phyloP scores from a whole-genome alignment of 1,140 invertebrate species.

The Pseudomyrmex flavicornis region DNA sequence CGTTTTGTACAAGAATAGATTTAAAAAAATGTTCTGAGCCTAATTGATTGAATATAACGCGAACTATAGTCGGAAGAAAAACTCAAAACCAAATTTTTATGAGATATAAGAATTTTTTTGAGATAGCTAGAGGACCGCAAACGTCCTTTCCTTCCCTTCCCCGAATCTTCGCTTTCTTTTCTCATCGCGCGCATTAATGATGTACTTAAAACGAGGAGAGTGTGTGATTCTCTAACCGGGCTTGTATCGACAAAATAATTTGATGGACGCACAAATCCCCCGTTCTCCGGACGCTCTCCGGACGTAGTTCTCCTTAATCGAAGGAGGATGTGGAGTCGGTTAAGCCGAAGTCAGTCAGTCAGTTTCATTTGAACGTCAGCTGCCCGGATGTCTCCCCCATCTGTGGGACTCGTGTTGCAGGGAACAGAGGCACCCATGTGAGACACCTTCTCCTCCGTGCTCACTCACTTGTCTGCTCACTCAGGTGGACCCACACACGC shows the following conservation, averaged over 20 bases:
- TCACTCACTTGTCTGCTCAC: conserved; percentile 80
- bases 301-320: conserved; percentile 85
- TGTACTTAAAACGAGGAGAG: conserved; percentile 8
- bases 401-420: conserved; percentile 83
- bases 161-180: too few species aligned
- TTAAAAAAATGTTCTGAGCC: too few species aligned
- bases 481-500: conserved; percentile 82
- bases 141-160: too few species aligned
- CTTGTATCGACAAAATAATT: conserved; percentile 65
- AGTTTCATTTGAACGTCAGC: conserved; percentile 85
- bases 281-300: conserved; percentile 72
- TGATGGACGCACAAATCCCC: conserved; percentile 61
- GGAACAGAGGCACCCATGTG: conserved; percentile 84
- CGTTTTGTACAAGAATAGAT: too few species aligned
- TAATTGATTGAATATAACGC: background rate
- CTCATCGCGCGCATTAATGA: too few species aligned
- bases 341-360: conserved; percentile 85
- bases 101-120: too few species aligned
- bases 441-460: conserved; percentile 84
- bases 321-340: conserved; percentile 86
- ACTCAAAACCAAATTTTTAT: too few species aligned
- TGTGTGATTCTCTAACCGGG: background rate
- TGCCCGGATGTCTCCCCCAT: conserved; percentile 86
- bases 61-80: too few species aligned
- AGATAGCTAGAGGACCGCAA: too few species aligned